Base-by-base conservation (phyloP, 2,888 invertebrate genomes). In the Oscheius sp. region DNA sequence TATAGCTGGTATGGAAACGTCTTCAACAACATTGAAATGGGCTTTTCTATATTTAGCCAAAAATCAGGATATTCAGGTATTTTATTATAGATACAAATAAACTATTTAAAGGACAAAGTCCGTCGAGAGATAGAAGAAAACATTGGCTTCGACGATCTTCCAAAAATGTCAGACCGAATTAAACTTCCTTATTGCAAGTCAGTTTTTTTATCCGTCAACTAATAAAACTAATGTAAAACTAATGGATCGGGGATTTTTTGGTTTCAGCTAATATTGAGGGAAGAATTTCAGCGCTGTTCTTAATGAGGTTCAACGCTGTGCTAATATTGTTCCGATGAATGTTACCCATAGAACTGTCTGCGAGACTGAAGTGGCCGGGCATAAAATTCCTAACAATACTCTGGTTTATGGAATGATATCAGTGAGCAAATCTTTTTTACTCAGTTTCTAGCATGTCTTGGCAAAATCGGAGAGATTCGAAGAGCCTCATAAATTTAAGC, bases 1-100 rank as follows among this genome's bases (percentile, higher is more conserved):
- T 72, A 14, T 80, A 20, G 80, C 78, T 17, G 80, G 80, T 17
- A 78, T 78, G 78, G 80, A 80, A 33, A 78, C 80, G 4, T 76
- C 80, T 17, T 71, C 78, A 6, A 77, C 70, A 1, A 68, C 77
- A 0, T 61, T 80, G 1, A 54, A 74, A 22, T 78, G 78, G 80
- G 66, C 71, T 14, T 9, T 80, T 6, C 69, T 73, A 0, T 74
- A 73, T 33, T 49, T 77, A 68, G 66, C 74, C 41, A 71, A 75
- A 50, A 67, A 77, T 36, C 70, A 70, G 1, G 67, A 76, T 17
- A 63, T 80, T 1, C 78, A 75, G 71, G n/a, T n/a, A n/a, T n/a
- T n/a, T n/a, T n/a, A n/a, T n/a, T n/a, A n/a, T n/a, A n/a, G n/a
- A n/a, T n/a, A n/a, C n/a, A n/a, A n/a, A n/a, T n/a, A n/a, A n/a